Conservation (phyloP, 2,113 vertebrate species). For the Myotis davidii region DNA sequence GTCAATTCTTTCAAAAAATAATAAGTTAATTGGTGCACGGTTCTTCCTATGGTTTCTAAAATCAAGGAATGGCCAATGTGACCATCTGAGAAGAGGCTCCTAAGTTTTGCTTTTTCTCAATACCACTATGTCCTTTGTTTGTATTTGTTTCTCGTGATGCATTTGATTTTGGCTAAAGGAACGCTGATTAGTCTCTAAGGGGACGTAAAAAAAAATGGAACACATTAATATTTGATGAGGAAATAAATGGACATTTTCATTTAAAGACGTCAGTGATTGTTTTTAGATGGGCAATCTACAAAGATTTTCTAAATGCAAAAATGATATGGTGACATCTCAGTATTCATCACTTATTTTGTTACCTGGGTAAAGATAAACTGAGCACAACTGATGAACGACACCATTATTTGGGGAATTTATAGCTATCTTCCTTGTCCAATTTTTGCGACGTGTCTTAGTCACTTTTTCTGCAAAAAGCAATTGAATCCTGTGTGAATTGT, state of each 20-base stretch:
- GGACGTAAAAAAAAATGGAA: slow-evolving; percentile 67
- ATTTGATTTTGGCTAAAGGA: slow-evolving; percentile 74
- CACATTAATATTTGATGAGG: slow-evolving; percentile 78
- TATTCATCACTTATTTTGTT: slow-evolving; percentile 74
- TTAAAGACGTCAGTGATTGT: slow-evolving; percentile 66
- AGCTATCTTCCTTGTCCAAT: neutral
- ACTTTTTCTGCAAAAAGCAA: slow-evolving; percentile 55
- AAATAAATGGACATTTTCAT: slow-evolving; percentile 77
- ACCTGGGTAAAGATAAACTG: slow-evolving; percentile 72
- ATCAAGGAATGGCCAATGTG: neutral
- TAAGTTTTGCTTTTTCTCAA: slow-evolving; percentile 32
- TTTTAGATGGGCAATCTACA: neutral
- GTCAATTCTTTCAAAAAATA: neutral
- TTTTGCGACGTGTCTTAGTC: slow-evolving; percentile 39
- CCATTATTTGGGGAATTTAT: slow-evolving; percentile 55
- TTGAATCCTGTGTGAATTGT: slow-evolving; percentile 21
- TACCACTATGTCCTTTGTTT: slow-evolving; percentile 13
- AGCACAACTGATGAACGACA: slow-evolving; percentile 50
- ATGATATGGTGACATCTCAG: slow-evolving; percentile 62
- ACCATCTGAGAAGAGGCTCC: neutral
- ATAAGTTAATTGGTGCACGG: neutral
- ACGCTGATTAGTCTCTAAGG: slow-evolving; percentile 73
- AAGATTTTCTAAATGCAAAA: slow-evolving; percentile 76
- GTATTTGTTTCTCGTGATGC: slow-evolving; percentile 59
- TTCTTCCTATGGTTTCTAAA: slow-evolving; percentile 25